These are phyloP conservation scores for Amia ocellicauda DNA, from an alignment of 2,113 vertebrate species.

Conservation along the genomic window DNA sequence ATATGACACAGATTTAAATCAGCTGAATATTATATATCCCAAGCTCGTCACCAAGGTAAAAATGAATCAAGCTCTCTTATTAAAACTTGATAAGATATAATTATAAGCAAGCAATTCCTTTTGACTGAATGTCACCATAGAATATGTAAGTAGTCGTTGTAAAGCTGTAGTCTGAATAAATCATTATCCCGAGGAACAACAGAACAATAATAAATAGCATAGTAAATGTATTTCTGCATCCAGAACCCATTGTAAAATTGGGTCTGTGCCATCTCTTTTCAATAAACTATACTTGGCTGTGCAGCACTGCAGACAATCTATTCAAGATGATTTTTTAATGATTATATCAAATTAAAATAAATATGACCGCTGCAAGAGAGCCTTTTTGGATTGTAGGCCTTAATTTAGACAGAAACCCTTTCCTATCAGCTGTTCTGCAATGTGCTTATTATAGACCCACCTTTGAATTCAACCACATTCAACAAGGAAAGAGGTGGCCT, in stretches of 20 bases:
- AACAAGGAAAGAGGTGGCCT: no score
- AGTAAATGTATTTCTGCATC: constrained; percentile 11
- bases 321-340: constrained; percentile 31
- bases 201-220: constrained; percentile 13
- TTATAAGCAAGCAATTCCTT: background rate
- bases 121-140: background rate
- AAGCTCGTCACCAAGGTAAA: background rate
- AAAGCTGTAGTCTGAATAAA: background rate
- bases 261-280: constrained; percentile 34
- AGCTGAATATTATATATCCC: no score
- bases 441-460: no score
- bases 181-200: constrained; percentile 15
- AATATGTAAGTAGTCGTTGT: background rate
- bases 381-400: no score
- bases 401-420: no score
- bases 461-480: no score
- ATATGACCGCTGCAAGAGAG: constrained; percentile 28
- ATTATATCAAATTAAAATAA: constrained; percentile 33
- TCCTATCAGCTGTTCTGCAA: no score
- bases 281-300: constrained; percentile 35
- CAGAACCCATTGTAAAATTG: constrained; percentile 6
- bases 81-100: constrained; percentile 5
- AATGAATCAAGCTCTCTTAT: background rate
- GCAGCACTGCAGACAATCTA: constrained; percentile 23
- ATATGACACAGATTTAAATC: no score